Base-by-base conservation (phyloP, 2,113 vertebrate species). In the Addax nasomaculatus region DNA sequence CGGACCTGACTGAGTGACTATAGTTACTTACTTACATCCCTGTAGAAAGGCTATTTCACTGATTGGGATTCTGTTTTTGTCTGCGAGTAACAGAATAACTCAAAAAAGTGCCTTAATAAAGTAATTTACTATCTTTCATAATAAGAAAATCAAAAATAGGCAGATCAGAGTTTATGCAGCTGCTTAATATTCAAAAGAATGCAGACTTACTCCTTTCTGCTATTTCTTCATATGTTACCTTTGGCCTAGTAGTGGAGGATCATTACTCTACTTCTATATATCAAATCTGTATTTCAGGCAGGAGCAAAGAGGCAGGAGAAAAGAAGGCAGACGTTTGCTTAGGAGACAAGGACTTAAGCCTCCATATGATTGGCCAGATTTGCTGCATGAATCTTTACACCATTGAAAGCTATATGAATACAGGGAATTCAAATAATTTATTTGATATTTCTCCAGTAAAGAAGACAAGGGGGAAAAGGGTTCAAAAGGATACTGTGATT, bases 1-100 rank as follows among this genome's bases (percentile, higher is more conserved):
- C 1, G 4, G 36, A 73, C 36, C 36, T 39, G 19, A 39, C 36
- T 73, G 19, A 39, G 21, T 0, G 5, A 73, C 36, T 25, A 12
- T 73, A 39, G 19, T 70, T 70, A 11, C 62, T 67, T n/a, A 67
- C 36, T 70, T 70, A 39, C 19, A 70, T 73, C 19, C 19, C n/a
- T 39, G 67, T 39, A 73, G 36, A 39, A 73, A 73, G 21, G 36
- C 36, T 39, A 0, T 39, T 70, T 70, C 67, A 83, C 14, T 85
- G 5, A 17, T 3, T 29, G 2, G 12, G 12, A 7, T 86, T 62
- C 57, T 19, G 12, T 10, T 14, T 90, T 49, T 33, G 23, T 25
- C 58, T 55, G 0, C 0, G 6, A 76, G 39, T 27, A 58, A 86
- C 6, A 62, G 29, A 86, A 27, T 81, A 10, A 5, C 16, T 81